Conservation (phyloP, 2,888 invertebrate genomes). For the Paralinhomoeus sp. region DNA sequence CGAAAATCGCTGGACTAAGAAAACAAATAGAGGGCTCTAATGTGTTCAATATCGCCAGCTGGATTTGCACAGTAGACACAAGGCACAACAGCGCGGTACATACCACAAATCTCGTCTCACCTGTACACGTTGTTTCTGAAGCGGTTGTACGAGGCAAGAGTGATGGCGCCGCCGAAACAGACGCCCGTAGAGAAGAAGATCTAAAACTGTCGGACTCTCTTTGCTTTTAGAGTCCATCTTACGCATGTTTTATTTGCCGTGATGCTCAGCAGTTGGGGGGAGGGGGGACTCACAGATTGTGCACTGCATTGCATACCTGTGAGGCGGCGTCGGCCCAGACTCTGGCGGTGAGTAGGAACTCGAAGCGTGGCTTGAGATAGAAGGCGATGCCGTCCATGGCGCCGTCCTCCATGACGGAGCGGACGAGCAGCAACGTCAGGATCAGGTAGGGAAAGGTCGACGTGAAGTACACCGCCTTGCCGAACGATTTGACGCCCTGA, state of each 20-base stretch:
- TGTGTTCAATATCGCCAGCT: too few species aligned
- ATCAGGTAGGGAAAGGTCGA: conserved; percentile 7
- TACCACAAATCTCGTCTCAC: too few species aligned
- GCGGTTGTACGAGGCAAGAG: conserved; percentile 7
- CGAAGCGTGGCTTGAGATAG: conserved; percentile 18
- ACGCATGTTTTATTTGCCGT: too few species aligned
- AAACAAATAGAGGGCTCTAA: too few species aligned
- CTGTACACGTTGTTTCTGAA: conserved; percentile 4
- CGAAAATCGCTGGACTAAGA: too few species aligned
- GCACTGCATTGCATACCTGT: too few species aligned
- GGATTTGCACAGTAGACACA: too few species aligned
- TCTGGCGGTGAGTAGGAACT: conserved; percentile 8
- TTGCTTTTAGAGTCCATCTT: too few species aligned
- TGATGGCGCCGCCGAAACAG: conserved; percentile 7
- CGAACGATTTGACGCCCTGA: conserved; percentile 7
- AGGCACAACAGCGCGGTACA: too few species aligned
- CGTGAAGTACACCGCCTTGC: conserved; percentile 8
- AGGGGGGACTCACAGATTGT: too few species aligned
- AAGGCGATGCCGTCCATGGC: conserved; percentile 16
- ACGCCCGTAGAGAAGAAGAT: conserved; percentile 8
- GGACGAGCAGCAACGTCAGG: conserved; percentile 2
- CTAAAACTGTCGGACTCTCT: too few species aligned
- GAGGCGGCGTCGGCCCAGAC: conserved; percentile 21
- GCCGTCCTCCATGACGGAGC: conserved; percentile 13
- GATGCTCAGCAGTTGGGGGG: too few species aligned